Evolutionary conservation across 2,797 vertebrate species (phyloP).

Genomic region (Danionella dracula): DNA sequence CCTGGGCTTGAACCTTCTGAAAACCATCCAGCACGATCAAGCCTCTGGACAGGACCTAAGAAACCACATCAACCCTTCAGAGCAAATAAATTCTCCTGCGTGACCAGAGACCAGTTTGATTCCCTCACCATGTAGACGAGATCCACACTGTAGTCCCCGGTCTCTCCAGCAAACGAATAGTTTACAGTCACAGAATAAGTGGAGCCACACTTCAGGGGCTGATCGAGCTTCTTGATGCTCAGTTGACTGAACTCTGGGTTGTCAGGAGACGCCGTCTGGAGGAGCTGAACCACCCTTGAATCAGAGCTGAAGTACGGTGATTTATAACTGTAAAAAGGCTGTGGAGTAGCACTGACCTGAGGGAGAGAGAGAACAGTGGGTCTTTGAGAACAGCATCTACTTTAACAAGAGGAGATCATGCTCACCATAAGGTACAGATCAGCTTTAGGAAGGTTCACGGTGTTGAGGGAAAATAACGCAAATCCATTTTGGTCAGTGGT

Average conservation of each 20-base stretch:
- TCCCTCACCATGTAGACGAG: conserved; percentile 62
- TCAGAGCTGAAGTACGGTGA: background rate
- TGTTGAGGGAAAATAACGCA: conserved; percentile 50
- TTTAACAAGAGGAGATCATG: background rate
- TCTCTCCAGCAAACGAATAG: conserved; percentile 56
- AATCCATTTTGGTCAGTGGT: conserved; percentile 55
- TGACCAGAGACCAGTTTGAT: too few relatives aligned
- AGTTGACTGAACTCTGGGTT: conserved; percentile 53
- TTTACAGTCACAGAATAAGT: conserved; percentile 41
- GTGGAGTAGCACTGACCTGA: conserved; percentile 30
- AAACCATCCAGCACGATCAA: conserved; percentile 3
- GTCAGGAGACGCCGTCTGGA: conserved; percentile 10
- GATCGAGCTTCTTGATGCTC: conserved; percentile 29
- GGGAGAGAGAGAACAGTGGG: too few relatives aligned
- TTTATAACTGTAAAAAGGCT: fast-evolving
- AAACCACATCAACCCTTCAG: too few relatives aligned
- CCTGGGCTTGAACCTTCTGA: conserved; percentile 2
- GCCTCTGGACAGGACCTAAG: conserved; percentile 43
- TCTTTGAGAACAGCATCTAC: background rate
- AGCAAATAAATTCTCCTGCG: too few relatives aligned
- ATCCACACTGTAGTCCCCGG: conserved; percentile 13
- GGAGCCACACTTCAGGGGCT: conserved; percentile 46
- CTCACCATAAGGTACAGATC: conserved; percentile 42
- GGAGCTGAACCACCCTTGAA: background rate
- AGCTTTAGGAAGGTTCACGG: background rate